Base-by-base conservation (phyloP, 1,140 invertebrate species). In the Cataglyphis hispanica region DNA sequence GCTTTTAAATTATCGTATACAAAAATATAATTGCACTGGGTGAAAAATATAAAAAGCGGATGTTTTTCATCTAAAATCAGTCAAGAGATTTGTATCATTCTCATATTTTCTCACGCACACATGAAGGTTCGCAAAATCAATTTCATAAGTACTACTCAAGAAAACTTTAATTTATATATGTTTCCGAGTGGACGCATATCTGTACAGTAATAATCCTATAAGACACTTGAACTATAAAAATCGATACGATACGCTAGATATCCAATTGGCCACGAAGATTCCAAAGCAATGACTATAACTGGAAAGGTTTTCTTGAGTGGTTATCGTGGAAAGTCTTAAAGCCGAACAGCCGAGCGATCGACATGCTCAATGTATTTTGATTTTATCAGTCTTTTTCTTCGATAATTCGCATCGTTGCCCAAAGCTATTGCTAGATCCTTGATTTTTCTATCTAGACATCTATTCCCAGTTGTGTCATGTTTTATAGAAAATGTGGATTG, bases 291-390 rank as follows among this genome's bases (percentile, higher is more conserved):
- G 87, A 86, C 66, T 72, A 78, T 83, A 76, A 46, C 72, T 40
- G 7, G 27, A 70, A 78, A 43, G 70, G 27, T 27, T 84, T 69
- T 63, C 61, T 56, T 37, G 60, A 50, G 16, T 27, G 87, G 77
- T 86, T 88, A 86, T 86, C 72, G 60, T n/a, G 37, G 37, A 58
- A 66, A 50, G 74, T 74, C 86, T 89, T 86, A 88, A 88, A 88
- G 84, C 25, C 67, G 60, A 88, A 88, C 66, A 75, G 69, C 31
- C 56, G 53, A 75, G 40, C 84, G 53, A 81, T 87, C 87, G 63
- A 56, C 83, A 27, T 40, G 50, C 56, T 72, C 83, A 89, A 89
- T 77, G 43, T 84, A 69, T 86, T 83, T 31, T 72, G 66, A 86
- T 89, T 86, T 89, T 84, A 89, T 89, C 84, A 56, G n/a, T 2